These are phyloP conservation scores for Drusus annulatus DNA, from an alignment of 1,140 invertebrate species.

Conservation along the genomic window DNA sequence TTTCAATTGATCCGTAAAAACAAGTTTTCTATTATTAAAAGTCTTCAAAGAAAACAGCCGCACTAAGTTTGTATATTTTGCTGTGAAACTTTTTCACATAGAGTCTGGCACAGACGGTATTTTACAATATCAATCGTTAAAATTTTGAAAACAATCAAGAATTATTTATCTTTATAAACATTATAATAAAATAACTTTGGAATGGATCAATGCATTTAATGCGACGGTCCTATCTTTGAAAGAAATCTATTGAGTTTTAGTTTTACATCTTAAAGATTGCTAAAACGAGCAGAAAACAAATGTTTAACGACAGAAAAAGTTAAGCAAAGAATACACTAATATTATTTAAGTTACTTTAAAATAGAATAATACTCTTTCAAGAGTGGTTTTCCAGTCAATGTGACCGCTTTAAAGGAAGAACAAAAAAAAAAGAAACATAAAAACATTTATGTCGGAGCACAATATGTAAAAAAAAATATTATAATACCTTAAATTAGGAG, in stretches of 20 bases:
- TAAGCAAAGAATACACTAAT: not conserved
- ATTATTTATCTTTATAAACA: slow-evolving; percentile 17
- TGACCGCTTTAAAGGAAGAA: not conserved
- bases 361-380: not conserved
- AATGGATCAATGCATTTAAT: slow-evolving; percentile 30
- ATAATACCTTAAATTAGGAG: slow-evolving; percentile 25
- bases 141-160: slow-evolving; percentile 2
- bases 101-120: slow-evolving; percentile 13
- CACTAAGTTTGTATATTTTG: not conserved
- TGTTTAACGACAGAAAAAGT: not conserved
- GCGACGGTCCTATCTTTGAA: slow-evolving; percentile 30
- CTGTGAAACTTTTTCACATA: slow-evolving; percentile 10
- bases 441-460: not conserved
- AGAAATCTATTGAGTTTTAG: not conserved
- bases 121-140: not conserved
- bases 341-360: too few relatives aligned
- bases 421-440: slow-evolving; percentile 4
- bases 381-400: slow-evolving; percentile 15
- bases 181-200: slow-evolving; percentile 37
- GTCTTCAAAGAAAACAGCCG: not conserved
- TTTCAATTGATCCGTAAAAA: too few relatives aligned
- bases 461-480: slow-evolving; percentile 8
- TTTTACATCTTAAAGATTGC: slow-evolving; percentile 28
- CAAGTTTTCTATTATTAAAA: too few relatives aligned
- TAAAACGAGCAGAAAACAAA: not conserved